These are phyloP conservation scores for Scaptomyza hsui DNA, from an alignment of 1,140 invertebrate species.

Conservation along the genomic window DNA sequence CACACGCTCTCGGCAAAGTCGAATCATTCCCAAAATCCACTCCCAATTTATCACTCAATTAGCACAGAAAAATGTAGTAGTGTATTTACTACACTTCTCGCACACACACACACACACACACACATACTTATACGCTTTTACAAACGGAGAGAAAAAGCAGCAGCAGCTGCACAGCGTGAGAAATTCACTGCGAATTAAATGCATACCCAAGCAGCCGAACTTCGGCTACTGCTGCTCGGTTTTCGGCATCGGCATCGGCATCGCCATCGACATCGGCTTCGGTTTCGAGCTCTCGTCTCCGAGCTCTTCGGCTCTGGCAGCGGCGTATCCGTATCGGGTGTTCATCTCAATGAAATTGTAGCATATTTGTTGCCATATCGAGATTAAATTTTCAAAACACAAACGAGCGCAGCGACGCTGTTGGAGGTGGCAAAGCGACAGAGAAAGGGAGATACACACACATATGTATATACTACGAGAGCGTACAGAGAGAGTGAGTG, in stretches of 20 bases:
- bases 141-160: conserved; percentile 28
- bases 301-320: conserved; percentile 25
- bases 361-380: conserved; percentile 83
- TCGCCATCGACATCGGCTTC: not conserved
- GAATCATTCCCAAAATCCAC: conserved; percentile 72
- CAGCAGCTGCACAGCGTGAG: conserved; percentile 73
- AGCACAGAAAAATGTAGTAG: conserved; percentile 83
- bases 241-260: not conserved
- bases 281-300: conserved; percentile 7
- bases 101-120: conserved; percentile 38
- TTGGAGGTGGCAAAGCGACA: conserved; percentile 37
- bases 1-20: conserved; percentile 45
- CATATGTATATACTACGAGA: not conserved
- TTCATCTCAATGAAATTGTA: conserved; percentile 83
- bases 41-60: conserved; percentile 84
- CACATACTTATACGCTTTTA: too few species aligned
- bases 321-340: conserved; percentile 74
- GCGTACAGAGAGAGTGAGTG: conserved; percentile 4
- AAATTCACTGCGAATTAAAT: conserved; percentile 70
- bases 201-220: conserved; percentile 45
- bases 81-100: conserved; percentile 82
- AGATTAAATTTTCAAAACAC: conserved; percentile 83
- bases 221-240: conserved; percentile 6
- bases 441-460: conserved; percentile 7
- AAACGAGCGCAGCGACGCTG: conserved; percentile 69